Conservation (phyloP, 35 echinoderm and acorn worm genomes). For the Ophiothrix spiculata region DNA sequence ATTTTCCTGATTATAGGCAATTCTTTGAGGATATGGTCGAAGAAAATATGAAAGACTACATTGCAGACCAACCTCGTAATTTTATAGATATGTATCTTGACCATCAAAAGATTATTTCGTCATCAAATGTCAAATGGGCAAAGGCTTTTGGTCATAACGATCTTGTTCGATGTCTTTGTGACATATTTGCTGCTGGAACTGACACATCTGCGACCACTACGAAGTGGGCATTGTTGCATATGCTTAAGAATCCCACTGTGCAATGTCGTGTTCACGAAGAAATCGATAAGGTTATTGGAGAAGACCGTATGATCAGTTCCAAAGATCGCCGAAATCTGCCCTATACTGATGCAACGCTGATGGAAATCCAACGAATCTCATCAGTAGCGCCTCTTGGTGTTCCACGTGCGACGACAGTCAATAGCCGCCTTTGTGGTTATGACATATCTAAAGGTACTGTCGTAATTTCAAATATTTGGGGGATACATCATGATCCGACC, state of each 20-base stretch:
- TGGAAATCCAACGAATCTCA: constrained; percentile 11
- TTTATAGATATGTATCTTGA: constrained; percentile 1
- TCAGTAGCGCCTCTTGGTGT: not conserved
- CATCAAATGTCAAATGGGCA: not conserved
- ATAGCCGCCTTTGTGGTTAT: not conserved
- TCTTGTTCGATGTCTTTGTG: not conserved
- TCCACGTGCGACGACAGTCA: not conserved
- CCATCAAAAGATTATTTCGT: not conserved
- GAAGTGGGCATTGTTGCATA: constrained; percentile 33
- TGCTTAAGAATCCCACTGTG: constrained; percentile 9
- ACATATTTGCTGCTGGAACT: constrained; percentile 45
- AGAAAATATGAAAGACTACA: not conserved
- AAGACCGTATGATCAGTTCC: constrained; percentile 31
- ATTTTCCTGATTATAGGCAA: not conserved
- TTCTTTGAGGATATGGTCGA: not conserved
- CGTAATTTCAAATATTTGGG: constrained; percentile 45
- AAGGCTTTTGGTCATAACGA: not conserved
- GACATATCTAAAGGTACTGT: constrained; percentile 37
- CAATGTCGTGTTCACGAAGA: constrained; percentile 47
- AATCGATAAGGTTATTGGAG: constrained; percentile 56
- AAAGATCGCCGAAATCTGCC: constrained; percentile 44
- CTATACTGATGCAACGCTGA: constrained; percentile 25
- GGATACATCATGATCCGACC: constrained; percentile 38
- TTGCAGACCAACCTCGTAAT: not conserved
- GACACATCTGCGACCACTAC: constrained; percentile 50